phyloP scores from a whole-genome alignment of 2,797 vertebrate species.

The Hyperoplus immaculatus region DNA sequence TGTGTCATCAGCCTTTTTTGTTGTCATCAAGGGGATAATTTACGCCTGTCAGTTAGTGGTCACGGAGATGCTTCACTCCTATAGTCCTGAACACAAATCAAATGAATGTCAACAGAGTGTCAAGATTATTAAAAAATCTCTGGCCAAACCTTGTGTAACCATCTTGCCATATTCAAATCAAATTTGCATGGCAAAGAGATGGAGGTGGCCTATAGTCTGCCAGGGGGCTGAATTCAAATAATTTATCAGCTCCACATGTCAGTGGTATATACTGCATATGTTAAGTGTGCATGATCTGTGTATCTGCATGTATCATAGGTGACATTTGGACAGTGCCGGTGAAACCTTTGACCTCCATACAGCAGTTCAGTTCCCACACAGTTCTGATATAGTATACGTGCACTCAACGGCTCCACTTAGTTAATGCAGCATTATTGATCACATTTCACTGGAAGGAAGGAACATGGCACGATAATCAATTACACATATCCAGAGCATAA shows the following conservation, averaged over 20 bases:
- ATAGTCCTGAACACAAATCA: not conserved
- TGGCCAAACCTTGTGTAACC: not conserved
- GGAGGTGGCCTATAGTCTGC: not conserved
- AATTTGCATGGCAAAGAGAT: constrained; percentile 41
- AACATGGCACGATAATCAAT: constrained; percentile 82
- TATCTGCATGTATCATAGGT: constrained; percentile 3
- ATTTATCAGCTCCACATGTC: constrained; percentile 37
- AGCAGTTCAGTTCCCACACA: constrained; percentile 6
- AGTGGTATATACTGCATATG: constrained; percentile 14
- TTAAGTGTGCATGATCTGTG: not conserved
- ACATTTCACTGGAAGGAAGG: constrained; percentile 77
- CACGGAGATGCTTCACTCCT: constrained; percentile 24
- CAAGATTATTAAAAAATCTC: not conserved
- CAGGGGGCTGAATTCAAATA: constrained; percentile 37
- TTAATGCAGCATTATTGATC: constrained; percentile 81
- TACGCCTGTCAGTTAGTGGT: constrained; percentile 39
- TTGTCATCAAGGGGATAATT: constrained; percentile 48
- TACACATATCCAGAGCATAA: constrained; percentile 77
- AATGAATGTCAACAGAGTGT: constrained; percentile 7
- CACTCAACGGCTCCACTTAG: constrained; percentile 53
- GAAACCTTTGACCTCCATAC: constrained; percentile 64
- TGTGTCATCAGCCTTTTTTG: constrained; percentile 47
- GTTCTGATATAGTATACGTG: constrained; percentile 47
- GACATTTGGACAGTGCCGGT: constrained; percentile 31
- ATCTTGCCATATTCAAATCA: constrained; percentile 24